Percentiles rank a stretch among this genome's conserved stretches.
phyloP scores from a whole-genome alignment of 2,797 vertebrate species.

The Trachops cirrhosus region DNA sequence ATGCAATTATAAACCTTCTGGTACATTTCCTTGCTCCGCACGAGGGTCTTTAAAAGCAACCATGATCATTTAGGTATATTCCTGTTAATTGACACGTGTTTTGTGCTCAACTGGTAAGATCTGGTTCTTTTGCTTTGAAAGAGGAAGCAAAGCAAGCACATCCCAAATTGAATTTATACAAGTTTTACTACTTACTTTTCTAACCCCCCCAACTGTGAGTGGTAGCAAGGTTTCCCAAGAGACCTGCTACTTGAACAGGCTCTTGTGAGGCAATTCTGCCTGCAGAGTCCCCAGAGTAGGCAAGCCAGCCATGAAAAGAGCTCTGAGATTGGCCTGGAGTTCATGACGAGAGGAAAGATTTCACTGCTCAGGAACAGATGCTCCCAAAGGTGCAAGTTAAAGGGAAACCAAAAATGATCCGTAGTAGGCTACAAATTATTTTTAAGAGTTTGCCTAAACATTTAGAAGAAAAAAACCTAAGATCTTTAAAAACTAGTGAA shows the following conservation, averaged over 20 bases:
- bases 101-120: neutral
- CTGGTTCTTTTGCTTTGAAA: constrained; percentile 6
- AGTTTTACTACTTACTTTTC: neutral
- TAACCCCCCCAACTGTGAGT: neutral
- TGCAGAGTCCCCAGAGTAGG: neutral
- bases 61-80: neutral
- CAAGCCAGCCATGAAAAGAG: neutral
- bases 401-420: neutral
- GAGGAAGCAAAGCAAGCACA: neutral
- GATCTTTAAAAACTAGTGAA: neutral
- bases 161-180: neutral
- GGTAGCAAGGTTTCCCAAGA: neutral
- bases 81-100: neutral
- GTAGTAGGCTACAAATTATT: neutral
- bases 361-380: neutral
- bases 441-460: neutral
- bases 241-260: neutral
- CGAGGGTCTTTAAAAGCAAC: neutral
- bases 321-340: constrained; percentile 17
- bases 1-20: neutral
- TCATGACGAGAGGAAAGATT: neutral
- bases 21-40: neutral
- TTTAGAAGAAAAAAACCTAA: neutral
- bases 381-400: neutral
- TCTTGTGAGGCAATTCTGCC: neutral